Evolutionary conservation across 2,113 vertebrate genomes (phyloP).

Genomic region (Spheniscus mendiculus): DNA sequence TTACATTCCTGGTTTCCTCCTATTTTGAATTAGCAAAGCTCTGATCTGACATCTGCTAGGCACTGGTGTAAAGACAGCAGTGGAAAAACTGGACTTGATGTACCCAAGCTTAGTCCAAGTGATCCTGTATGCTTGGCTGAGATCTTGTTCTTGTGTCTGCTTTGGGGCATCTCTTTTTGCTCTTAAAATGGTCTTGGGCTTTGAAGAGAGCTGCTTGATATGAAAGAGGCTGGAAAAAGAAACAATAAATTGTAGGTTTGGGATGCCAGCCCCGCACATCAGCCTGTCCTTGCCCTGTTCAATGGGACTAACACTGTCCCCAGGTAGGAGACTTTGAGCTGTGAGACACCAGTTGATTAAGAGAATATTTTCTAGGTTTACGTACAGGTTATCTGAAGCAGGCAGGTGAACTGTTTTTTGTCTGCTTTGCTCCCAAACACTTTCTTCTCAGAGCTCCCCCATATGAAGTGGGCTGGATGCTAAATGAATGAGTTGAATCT

Average conservation of each 20-base stretch:
- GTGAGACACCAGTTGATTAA: neutral
- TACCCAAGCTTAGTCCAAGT: neutral
- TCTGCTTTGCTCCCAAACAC: neutral
- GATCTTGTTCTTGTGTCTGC: neutral
- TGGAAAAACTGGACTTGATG: neutral
- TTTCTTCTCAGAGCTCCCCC: neutral
- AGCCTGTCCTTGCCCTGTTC: neutral
- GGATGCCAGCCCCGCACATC: neutral
- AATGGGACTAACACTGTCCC: neutral
- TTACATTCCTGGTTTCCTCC: neutral
- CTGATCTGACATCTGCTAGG: neutral
- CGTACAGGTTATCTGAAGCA: neutral
- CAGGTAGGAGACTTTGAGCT: neutral
- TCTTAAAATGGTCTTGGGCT: neutral
- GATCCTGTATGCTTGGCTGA: neutral
- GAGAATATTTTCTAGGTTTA: neutral
- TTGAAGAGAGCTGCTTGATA: neutral
- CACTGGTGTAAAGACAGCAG: neutral
- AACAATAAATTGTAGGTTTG: neutral
- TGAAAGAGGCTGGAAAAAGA: neutral
- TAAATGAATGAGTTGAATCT: neutral
- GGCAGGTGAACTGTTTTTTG: rapidly evolving
- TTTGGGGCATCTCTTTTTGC: neutral
- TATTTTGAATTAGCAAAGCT: neutral
- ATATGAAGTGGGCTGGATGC: neutral